Evolutionary conservation across 2,888 invertebrate genomes (phyloP).

Genomic region (Sphaerophoria rueppellii): DNA sequence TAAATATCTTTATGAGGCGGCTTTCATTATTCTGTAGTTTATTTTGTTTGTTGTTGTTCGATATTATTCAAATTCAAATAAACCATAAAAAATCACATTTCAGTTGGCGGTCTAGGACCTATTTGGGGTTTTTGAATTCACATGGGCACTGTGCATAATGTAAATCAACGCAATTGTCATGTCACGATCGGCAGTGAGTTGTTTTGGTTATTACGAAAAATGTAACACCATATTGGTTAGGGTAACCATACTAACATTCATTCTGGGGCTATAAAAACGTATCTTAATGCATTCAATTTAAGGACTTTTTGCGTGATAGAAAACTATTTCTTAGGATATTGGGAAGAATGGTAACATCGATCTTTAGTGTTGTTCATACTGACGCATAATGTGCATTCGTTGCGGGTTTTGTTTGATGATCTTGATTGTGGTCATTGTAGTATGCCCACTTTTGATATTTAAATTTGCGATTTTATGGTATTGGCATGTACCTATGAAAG

Average conservation of each 20-base stretch:
- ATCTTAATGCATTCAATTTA: too few species aligned
- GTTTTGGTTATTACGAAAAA: constrained; percentile 33
- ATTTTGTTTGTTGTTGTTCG: constrained; percentile 6
- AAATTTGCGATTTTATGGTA: too few species aligned
- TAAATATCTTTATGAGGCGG: constrained; percentile 40
- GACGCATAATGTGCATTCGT: too few species aligned
- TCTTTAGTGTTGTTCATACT: too few species aligned
- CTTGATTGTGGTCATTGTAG: too few species aligned
- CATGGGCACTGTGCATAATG: constrained; percentile 63
- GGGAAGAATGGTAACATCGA: too few species aligned
- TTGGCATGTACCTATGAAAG: too few species aligned
- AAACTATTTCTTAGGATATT: too few species aligned
- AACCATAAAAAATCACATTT: constrained; percentile 53
- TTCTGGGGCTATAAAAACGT: background rate
- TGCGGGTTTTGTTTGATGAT: too few species aligned
- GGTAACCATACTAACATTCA: background rate
- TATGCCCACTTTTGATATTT: too few species aligned
- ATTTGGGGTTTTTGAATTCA: constrained; percentile 55
- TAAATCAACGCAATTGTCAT: constrained; percentile 65
- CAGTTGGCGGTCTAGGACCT: constrained; percentile 20
- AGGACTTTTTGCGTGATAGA: too few species aligned
- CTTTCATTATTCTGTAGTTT: constrained; percentile 8
- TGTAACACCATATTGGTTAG: constrained; percentile 22
- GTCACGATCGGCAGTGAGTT: constrained; percentile 62
- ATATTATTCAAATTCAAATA: constrained; percentile 51